Percentiles rank a stretch among this genome's conserved stretches.
phyloP scores from a whole-genome alignment of 2,113 vertebrate species.

The Sander vitreus region DNA sequence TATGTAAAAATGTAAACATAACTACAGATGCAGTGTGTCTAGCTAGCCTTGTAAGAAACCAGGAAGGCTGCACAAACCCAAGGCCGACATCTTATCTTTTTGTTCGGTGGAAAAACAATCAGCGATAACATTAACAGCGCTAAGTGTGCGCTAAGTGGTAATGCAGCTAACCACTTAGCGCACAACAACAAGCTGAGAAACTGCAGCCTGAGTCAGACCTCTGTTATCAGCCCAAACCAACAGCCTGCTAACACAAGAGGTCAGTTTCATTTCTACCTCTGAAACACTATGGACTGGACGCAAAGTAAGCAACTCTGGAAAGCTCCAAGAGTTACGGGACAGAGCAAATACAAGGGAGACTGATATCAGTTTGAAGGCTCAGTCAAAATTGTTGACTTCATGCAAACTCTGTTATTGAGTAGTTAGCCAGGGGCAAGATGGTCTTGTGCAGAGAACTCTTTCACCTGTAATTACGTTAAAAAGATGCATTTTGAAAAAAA shows the following conservation, averaged over 20 bases:
- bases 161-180: slow-evolving; percentile 30
- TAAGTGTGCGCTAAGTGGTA: slow-evolving; percentile 45
- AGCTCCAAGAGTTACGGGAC: background rate
- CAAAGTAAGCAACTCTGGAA: background rate
- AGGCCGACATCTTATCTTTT: slow-evolving; percentile 35
- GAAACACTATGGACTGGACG: background rate
- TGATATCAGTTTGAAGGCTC: background rate
- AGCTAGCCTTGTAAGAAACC: background rate
- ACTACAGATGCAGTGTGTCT: background rate
- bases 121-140: slow-evolving; percentile 37
- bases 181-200: slow-evolving; percentile 26
- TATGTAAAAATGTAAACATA: background rate
- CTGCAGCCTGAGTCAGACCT: slow-evolving; percentile 40
- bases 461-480: background rate
- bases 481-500: background rate
- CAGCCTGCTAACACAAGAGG: background rate
- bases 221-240: slow-evolving; percentile 36
- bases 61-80: slow-evolving; percentile 15
- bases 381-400: background rate
- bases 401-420: background rate
- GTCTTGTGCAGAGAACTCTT: background rate
- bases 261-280: background rate
- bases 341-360: background rate
- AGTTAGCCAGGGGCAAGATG: background rate
- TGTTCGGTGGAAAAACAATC: slow-evolving; percentile 54